phyloP scores from a whole-genome alignment of 2,888 invertebrate species.

The Rhagium mordax region DNA sequence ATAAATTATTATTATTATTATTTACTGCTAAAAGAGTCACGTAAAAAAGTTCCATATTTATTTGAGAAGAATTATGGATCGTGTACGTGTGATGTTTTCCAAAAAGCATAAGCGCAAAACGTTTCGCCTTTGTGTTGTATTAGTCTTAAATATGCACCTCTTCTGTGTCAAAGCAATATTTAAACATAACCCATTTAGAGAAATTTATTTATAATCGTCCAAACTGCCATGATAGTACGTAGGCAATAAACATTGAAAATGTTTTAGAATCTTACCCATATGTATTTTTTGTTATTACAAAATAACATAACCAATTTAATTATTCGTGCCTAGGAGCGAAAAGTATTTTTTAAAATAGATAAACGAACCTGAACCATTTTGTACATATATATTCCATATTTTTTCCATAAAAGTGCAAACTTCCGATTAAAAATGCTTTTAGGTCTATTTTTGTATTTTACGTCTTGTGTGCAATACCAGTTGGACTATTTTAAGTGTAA shows the following conservation, averaged over 20 bases:
- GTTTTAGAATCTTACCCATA: neutral
- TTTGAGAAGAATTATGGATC: too few species aligned
- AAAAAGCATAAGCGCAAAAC: neutral
- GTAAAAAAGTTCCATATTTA: too few species aligned
- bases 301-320: neutral
- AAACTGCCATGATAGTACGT: neutral
- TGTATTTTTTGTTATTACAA: neutral
- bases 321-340: too few species aligned
- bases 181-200: neutral
- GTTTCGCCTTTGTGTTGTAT: neutral
- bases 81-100: neutral
- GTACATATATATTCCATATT: conserved; percentile 1
- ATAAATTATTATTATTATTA: too few species aligned
- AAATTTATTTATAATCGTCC: neutral
- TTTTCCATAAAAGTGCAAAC: conserved; percentile 14
- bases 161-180: neutral
- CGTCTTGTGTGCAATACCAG: neutral
- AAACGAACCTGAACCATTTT: neutral
- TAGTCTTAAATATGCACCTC: neutral
- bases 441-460: neutral
- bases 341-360: neutral
- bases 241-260: neutral
- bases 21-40: too few species aligned
- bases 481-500: neutral
- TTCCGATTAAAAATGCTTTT: neutral